These are phyloP conservation scores for Belgica antarctica DNA, from an alignment of 2,888 invertebrate genomes.

Conservation along the genomic window DNA sequence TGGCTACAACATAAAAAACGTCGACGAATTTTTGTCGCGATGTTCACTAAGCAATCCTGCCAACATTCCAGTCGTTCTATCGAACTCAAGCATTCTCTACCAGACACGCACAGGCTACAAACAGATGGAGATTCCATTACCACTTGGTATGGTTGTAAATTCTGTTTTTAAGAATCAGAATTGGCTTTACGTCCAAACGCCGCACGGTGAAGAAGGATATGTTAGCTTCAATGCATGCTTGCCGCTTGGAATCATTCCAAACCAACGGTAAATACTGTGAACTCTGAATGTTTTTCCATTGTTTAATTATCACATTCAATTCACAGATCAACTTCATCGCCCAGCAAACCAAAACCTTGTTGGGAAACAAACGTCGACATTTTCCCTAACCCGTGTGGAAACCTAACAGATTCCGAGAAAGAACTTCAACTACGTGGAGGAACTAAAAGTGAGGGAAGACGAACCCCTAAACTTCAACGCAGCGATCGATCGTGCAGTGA, in stretches of 20 bases:
- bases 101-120: slow-evolving; percentile 70
- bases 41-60: slow-evolving; percentile 77
- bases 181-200: slow-evolving; percentile 77
- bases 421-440: slow-evolving; percentile 61
- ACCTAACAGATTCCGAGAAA: slow-evolving; percentile 78
- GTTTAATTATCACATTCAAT: no score
- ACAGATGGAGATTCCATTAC: slow-evolving; percentile 67
- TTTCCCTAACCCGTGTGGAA: slow-evolving; percentile 76
- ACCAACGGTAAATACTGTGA: slow-evolving; percentile 46
- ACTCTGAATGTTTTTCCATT: neutral
- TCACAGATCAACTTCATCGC: slow-evolving; percentile 37
- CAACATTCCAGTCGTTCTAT: slow-evolving; percentile 80
- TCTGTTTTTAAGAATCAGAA: slow-evolving; percentile 81
- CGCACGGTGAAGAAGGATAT: slow-evolving; percentile 81
- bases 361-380: slow-evolving; percentile 81
- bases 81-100: slow-evolving; percentile 70
- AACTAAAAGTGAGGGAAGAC: slow-evolving; percentile 68
- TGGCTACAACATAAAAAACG: slow-evolving; percentile 77
- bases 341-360: slow-evolving; percentile 58
- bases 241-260: slow-evolving; percentile 70
- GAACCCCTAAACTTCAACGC: slow-evolving; percentile 55
- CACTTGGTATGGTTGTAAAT: slow-evolving; percentile 81
- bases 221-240: slow-evolving; percentile 73
- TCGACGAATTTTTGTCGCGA: slow-evolving; percentile 75
- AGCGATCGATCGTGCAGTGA: slow-evolving; percentile 61